Evolutionary conservation across 2,888 invertebrate species (phyloP), one percentile per base, ranked within the genome.

Genomic region (Pachycephus smyrnensis): DNA sequence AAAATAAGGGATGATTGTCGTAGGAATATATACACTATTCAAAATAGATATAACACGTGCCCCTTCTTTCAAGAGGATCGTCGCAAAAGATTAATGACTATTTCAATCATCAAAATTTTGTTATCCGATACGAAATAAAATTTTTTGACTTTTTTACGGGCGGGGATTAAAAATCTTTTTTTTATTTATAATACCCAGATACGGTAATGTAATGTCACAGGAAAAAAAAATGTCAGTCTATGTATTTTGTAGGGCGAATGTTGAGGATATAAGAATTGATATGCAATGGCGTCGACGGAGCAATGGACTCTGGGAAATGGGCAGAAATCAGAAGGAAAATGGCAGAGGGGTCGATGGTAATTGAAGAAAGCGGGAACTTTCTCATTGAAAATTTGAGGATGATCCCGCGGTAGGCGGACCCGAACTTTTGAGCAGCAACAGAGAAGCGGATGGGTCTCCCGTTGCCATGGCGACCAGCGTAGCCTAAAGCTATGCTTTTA

Each of bases 401-500:
- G 85, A 85, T 85, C 85, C 84, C 82, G 81, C 81, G 79, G 83
- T 84, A 85, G 85, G 83, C 84, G 86, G 84, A 82, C 82, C 84
- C 83, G 84, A 89, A 88, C 86, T 89, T 89, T 89, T 89, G 87
- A 88, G 86, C 83, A 82, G 83, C 81, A 82, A 84, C 73, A 74
- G 36, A 78, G 68, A 31, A 55, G 87, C 86, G 88, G 87, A 89
- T 86, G 87, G 89, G 89, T 89, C 90, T 87, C 86, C 79, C 82
- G 91, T 91, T 88, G 88, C 87, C 88, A 90, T 90, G 89, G 83
- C 85, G 85, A 91, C 90, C 87, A 89, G 88, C 89, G 88, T 90
- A 90, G 91, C 91, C 90, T 91, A 91, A 91, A 91, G 91, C 91
- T 91, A 91, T 91, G 91, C 91, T 91, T 90, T 91, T 91, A 91